These are phyloP conservation scores for Catharus fuscescens DNA, from an alignment of 2,113 vertebrate genomes.

Conservation along the genomic window DNA sequence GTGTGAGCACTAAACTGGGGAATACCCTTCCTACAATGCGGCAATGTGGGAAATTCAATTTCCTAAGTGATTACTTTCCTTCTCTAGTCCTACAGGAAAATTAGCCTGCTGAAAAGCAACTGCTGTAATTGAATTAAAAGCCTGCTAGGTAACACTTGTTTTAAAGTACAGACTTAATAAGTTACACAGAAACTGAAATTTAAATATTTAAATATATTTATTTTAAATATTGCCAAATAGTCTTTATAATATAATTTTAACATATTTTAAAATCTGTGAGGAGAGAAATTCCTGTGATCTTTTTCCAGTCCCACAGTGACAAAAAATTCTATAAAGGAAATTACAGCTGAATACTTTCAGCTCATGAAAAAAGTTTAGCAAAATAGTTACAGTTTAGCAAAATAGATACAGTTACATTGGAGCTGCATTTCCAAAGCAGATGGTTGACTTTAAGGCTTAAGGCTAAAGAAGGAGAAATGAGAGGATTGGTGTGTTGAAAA, in stretches of 20 bases:
- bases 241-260: neutral
- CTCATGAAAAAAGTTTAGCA: neutral
- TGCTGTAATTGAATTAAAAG: neutral
- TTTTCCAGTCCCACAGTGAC: neutral
- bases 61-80: neutral
- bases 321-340: neutral
- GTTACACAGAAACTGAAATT: neutral
- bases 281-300: neutral
- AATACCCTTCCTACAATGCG: neutral
- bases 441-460: neutral
- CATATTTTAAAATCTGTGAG: neutral
- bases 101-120: neutral
- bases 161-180: neutral
- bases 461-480: neutral
- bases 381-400: too few relatives aligned
- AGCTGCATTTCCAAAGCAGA: neutral
- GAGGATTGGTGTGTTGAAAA: neutral
- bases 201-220: too few relatives aligned
- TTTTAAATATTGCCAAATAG: neutral
- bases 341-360: neutral
- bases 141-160: neutral
- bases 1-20: neutral
- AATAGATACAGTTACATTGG: neutral
- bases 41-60: neutral
- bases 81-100: neutral